Percentiles rank a stretch among this genome's conserved stretches.
Conservation (phyloP, 2,113 vertebrate species). For the Malurus melanocephalus region DNA sequence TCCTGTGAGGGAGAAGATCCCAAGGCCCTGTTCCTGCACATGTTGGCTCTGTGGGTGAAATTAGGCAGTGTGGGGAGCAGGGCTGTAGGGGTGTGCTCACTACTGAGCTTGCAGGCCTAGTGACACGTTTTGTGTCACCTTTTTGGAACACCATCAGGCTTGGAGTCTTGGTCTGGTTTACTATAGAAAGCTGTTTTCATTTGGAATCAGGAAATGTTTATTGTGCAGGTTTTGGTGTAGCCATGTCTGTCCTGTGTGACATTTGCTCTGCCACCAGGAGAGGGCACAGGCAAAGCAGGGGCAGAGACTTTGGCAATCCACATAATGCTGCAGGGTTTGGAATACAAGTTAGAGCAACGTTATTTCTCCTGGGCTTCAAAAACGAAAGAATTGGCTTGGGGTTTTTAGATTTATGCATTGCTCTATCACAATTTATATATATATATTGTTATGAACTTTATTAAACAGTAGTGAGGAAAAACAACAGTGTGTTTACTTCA, state of each 20-base stretch:
- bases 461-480: background rate
- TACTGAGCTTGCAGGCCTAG: rapidly evolving
- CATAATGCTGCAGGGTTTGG: background rate
- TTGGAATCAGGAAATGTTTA: background rate
- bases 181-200: background rate
- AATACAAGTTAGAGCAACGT: background rate
- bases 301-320: background rate
- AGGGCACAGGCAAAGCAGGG: background rate
- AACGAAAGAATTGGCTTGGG: background rate
- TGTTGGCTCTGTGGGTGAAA: background rate
- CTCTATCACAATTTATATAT: background rate
- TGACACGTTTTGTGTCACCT: background rate
- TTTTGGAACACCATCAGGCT: background rate
- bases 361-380: background rate
- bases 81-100: background rate
- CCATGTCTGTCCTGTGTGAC: rapidly evolving
- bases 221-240: background rate
- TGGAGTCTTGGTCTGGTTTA: background rate
- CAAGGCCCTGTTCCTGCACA: rapidly evolving
- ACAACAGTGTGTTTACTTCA: background rate
- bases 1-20: background rate
- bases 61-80: background rate
- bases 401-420: background rate
- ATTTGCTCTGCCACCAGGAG: background rate
- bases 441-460: background rate